Evolutionary conservation across 2,113 vertebrate genomes (phyloP).

Genomic region (Porphyrio hochstetteri): DNA sequence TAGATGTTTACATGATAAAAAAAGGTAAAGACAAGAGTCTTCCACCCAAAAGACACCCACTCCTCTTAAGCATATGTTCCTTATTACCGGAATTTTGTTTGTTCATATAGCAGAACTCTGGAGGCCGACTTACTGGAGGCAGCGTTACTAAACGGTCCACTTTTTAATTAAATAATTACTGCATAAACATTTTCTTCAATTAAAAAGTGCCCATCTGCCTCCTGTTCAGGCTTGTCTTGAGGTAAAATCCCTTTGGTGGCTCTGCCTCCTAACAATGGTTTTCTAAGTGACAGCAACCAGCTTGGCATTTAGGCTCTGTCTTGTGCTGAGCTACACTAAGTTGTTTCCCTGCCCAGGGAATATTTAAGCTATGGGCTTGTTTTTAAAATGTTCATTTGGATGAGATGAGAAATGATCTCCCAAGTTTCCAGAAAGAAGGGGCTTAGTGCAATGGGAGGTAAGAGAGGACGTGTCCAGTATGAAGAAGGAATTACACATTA

Average conservation of each 20-base stretch:
- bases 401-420: neutral
- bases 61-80: neutral
- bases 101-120: neutral
- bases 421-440: neutral
- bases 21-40: neutral
- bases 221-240: neutral
- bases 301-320: neutral
- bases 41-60: neutral
- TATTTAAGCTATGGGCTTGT: neutral
- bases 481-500: conserved; percentile 39
- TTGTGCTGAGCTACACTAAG: neutral
- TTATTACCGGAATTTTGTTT: neutral
- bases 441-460: neutral
- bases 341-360: neutral
- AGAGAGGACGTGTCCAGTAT: conserved; percentile 17
- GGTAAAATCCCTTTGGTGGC: neutral
- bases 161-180: neutral
- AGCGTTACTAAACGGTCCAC: neutral
- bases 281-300: neutral
- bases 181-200: neutral
- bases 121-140: neutral
- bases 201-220: neutral
- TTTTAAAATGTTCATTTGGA: conserved; percentile 8
- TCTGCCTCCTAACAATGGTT: neutral
- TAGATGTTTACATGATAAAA: neutral